Conservation (phyloP, 2,797 vertebrate genomes). For the Sebastes vulpes region DNA sequence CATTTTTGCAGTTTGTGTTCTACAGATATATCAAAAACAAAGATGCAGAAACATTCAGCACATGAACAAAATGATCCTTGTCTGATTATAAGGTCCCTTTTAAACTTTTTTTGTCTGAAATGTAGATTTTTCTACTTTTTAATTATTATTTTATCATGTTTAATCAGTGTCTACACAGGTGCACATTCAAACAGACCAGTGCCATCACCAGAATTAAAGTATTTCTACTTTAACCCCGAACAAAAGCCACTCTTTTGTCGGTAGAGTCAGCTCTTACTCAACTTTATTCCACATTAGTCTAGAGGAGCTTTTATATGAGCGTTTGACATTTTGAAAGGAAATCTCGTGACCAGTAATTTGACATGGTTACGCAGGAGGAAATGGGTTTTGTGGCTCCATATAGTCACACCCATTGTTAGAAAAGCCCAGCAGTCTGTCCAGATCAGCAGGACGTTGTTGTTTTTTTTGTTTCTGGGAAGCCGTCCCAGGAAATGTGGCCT, state of each 20-base stretch:
- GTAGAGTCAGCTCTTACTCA: neutral
- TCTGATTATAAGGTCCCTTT: neutral
- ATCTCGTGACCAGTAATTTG: constrained; percentile 38
- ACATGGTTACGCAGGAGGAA: constrained; percentile 43
- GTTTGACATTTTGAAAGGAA: constrained; percentile 33
- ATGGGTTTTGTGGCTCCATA: constrained; percentile 47
- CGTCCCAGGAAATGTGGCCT: constrained; percentile 30
- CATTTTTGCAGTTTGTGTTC: too few species aligned
- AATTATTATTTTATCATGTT: neutral
- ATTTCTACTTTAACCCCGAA: neutral
- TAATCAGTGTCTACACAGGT: neutral
- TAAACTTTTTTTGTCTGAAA: neutral
- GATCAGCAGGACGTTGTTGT: constrained; percentile 24
- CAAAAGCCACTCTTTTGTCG: neutral
- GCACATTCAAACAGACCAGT: neutral
- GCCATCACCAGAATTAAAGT: neutral
- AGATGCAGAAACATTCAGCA: too few species aligned
- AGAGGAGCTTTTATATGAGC: neutral
- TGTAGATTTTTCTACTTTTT: neutral
- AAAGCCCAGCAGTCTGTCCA: constrained; percentile 6
- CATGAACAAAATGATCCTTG: too few species aligned
- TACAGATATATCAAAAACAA: too few species aligned
- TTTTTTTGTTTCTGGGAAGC: neutral
- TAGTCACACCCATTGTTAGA: constrained; percentile 46
- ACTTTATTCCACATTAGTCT: neutral